phyloP scores from a whole-genome alignment of 2,888 invertebrate species.

The Ectemnius continuus region DNA sequence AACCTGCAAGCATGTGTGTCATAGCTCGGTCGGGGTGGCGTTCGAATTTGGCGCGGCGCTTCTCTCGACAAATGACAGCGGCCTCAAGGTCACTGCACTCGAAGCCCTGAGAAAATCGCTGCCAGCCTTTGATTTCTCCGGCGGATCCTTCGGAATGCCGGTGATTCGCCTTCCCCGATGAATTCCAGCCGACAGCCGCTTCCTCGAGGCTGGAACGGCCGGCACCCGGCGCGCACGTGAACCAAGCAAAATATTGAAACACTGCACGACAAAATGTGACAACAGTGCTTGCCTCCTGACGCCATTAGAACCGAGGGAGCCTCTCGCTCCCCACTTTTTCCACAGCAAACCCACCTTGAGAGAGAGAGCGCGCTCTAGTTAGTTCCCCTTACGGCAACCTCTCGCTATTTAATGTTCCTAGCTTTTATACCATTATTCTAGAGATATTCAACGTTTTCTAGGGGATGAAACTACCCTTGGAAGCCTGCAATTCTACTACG shows the following conservation, averaged over 20 bases:
- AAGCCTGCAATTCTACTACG: too few species aligned
- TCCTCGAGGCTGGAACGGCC: conserved; percentile 34
- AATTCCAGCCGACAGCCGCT: conserved; percentile 31
- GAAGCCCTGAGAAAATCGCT: conserved; percentile 60
- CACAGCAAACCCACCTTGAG: too few species aligned
- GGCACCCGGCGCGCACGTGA: conserved; percentile 66
- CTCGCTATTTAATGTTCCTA: too few species aligned
- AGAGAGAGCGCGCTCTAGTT: too few species aligned
- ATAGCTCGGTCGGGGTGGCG: not conserved
- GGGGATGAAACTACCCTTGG: too few species aligned
- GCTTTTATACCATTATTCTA: too few species aligned
- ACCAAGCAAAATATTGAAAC: conserved; percentile 77
- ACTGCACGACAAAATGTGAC: conserved; percentile 78
- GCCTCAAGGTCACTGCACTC: conserved; percentile 75
- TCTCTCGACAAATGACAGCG: conserved; percentile 67
- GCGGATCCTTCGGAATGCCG: conserved; percentile 13
- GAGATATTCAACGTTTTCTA: too few species aligned
- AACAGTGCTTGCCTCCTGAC: conserved; percentile 75
- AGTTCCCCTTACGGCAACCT: too few species aligned
- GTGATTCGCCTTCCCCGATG: conserved; percentile 47
- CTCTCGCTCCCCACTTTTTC: conserved; percentile 37
- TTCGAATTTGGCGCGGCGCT: conserved; percentile 67
- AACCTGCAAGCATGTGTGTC: too few species aligned
- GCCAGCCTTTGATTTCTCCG: conserved; percentile 34
- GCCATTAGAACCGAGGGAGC: conserved; percentile 75